Conservation (phyloP, 35 echinoderm and acorn worm genomes). For the Amphiura filiformis region DNA sequence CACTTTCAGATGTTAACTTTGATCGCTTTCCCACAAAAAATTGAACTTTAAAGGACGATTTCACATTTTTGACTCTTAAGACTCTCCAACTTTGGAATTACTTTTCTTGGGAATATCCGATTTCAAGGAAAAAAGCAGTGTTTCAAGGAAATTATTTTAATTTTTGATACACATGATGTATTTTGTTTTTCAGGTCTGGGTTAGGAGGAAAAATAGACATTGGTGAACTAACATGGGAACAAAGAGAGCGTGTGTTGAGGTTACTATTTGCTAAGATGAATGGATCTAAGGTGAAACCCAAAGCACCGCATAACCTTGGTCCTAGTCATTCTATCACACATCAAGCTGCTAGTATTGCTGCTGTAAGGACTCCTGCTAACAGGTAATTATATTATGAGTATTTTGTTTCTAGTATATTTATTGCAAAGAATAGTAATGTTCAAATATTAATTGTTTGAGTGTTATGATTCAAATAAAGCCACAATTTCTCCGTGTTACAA, state of each 20-base stretch:
- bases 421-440: not conserved
- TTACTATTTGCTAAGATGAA: constrained; percentile 96
- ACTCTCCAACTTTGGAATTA: too few relatives aligned
- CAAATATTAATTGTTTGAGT: too few relatives aligned
- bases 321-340: constrained; percentile 37
- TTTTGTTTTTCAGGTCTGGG: constrained; percentile 69
- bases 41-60: too few relatives aligned
- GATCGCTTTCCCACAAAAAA: too few relatives aligned
- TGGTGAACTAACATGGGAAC: constrained; percentile 93
- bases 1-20: too few relatives aligned
- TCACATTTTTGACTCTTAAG: too few relatives aligned
- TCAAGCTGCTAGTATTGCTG: constrained; percentile 20
- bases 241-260: constrained; percentile 81
- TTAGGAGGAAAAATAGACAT: constrained; percentile 77
- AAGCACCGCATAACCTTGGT: constrained; percentile 32
- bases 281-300: constrained; percentile 58
- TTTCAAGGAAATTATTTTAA: too few relatives aligned
- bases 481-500: too few relatives aligned
- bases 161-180: too few relatives aligned
- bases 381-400: not conserved
- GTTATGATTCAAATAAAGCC: too few relatives aligned
- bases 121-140: too few relatives aligned
- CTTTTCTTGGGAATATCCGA: too few relatives aligned
- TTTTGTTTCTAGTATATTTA: not conserved
- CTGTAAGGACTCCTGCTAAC: constrained; percentile 5